Evolutionary conservation across 2,797 vertebrate species (phyloP).

Genomic region (Vireo griseus): DNA sequence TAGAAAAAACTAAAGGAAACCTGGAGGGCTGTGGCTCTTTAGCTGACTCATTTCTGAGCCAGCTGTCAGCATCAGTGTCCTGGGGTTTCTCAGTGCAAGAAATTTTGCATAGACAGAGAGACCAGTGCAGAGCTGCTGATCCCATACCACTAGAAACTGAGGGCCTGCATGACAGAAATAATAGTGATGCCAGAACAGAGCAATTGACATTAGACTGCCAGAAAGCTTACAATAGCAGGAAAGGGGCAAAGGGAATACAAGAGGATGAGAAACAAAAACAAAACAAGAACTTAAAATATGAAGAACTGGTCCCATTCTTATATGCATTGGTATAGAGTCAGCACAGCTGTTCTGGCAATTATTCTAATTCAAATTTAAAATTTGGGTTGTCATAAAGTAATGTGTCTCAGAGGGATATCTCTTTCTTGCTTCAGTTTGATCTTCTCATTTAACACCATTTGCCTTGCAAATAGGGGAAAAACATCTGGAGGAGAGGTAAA

Average conservation of each 20-base stretch:
- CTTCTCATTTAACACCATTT: not conserved
- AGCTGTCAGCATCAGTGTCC: not conserved
- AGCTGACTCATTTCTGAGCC: not conserved
- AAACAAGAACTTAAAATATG: not conserved
- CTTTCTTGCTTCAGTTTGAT: not conserved
- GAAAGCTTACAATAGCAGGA: not conserved
- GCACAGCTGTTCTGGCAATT: not conserved
- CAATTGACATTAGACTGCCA: not conserved
- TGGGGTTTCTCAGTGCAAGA: not conserved
- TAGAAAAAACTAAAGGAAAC: not conserved
- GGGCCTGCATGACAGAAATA: not conserved
- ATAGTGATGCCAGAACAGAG: fast-evolving
- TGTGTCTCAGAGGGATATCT: not conserved
- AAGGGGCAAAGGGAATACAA: not conserved
- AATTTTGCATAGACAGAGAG: not conserved
- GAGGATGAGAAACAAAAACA: not conserved
- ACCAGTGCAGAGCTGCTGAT: not conserved
- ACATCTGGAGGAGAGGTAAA: not conserved
- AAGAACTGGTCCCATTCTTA: not conserved
- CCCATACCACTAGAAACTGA: not conserved
- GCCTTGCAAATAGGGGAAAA: not conserved
- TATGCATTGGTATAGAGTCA: not conserved
- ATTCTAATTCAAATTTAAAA: not conserved
- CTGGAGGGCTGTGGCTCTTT: not conserved
- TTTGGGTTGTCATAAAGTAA: not conserved